Base-by-base conservation (phyloP, 2,113 vertebrate genomes). In the Strix uralensis region DNA sequence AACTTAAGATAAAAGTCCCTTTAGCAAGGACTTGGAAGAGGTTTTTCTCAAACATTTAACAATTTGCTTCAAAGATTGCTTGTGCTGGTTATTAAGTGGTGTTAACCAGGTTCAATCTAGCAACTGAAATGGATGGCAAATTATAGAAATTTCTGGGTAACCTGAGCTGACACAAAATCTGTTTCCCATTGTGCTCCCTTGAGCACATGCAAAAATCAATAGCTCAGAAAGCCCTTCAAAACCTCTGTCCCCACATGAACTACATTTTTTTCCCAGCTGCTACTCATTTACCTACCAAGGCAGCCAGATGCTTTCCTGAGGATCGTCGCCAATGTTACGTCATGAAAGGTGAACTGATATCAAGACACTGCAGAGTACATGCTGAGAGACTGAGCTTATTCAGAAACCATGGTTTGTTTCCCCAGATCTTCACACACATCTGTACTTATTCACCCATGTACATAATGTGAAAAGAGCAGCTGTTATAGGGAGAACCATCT, bases 261-360 rank as follows among this genome's bases (percentile, higher is more conserved):
- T 88, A 80, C 19, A 3, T 80, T 90, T 95, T 90, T 93, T 86
- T 14, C 69, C 77, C 92, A 96, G 83, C 83, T 96, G 94, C 77
- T 94, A 26, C 47, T 94, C 83, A 92, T 94, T 96, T 92, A 95
- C 95, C 92, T 81, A 73, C 77, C 69, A 63, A 91, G 57, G 72
- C 92, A 92, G 69, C 26, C 83, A 96, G 96, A 94, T 95, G 89
- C 83, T 89, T 86, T 92, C 89, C 67, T 86, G 75, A 86, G 51
- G 67, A 91, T 81, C 1, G 9, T 38, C 88, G 86, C 92, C 91
- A 92, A 30, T 19, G 52, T 55, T 88, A 29, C 47, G 7, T n/a
- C 77, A 74, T 62, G 55, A 51, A 92, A 93, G 88, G 83, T 88
- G 91, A 88, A 32, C 75, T 42, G 75, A 82, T 94, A 59, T 88